Evolutionary conservation across 2,113 vertebrate genomes (phyloP).

Genomic region (Salvelinus alpinus): DNA sequence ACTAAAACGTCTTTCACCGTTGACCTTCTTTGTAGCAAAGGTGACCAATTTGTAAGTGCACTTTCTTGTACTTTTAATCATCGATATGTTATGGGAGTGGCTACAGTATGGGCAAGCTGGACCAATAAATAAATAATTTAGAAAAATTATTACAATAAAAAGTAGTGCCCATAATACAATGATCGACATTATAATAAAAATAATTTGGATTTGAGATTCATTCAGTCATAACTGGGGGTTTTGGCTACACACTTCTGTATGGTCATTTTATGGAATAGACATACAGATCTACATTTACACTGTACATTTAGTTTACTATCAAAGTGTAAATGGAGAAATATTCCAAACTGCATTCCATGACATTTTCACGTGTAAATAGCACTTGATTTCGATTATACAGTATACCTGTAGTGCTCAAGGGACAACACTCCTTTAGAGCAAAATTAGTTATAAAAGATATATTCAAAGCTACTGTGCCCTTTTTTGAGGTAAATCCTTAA

Average conservation of each 20-base stretch:
- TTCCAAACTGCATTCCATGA: neutral
- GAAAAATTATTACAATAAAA: neutral
- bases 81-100: neutral
- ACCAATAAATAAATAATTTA: neutral
- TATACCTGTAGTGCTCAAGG: too few species aligned
- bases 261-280: too few species aligned
- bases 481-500: neutral
- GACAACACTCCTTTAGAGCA: too few species aligned
- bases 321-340: neutral
- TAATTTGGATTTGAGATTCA: neutral
- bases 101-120: too few species aligned
- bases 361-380: too few species aligned
- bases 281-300: too few species aligned
- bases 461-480: neutral
- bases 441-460: neutral
- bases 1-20: neutral
- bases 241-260: too few species aligned
- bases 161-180: neutral
- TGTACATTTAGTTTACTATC: too few species aligned
- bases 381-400: too few species aligned
- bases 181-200: neutral
- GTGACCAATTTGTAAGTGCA: neutral
- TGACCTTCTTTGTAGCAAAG: conserved; percentile 10
- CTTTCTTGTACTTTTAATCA: neutral
- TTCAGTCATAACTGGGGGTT: neutral